Conservation (phyloP, 2,888 invertebrate species). For the Coenonympha glycerion region DNA sequence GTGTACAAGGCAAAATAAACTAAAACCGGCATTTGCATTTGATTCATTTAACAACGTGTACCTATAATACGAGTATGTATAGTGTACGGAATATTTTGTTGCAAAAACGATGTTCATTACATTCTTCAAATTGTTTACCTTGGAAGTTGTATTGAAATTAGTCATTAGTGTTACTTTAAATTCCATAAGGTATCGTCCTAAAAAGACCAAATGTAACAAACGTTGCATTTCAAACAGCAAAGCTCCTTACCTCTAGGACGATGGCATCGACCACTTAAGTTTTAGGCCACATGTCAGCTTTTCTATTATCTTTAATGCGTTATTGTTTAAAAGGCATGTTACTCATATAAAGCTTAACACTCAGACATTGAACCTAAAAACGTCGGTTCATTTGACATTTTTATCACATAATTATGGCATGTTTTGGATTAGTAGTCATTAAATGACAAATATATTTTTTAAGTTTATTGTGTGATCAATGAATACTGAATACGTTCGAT, state of each 20-base stretch:
- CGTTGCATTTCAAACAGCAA: conserved; percentile 31
- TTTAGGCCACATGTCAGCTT: conserved; percentile 52
- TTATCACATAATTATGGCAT: too few species aligned
- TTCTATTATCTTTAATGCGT: conserved; percentile 46
- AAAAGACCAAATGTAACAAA: conserved; percentile 30
- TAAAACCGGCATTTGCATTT: neutral
- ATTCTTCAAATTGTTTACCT: too few species aligned
- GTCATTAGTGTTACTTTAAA: conserved; percentile 29
- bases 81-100: neutral
- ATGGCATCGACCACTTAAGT: conserved; percentile 44
- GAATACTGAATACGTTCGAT: too few species aligned
- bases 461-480: too few species aligned
- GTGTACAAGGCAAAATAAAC: neutral
- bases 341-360: conserved; percentile 49
- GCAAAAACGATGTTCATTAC: neutral
- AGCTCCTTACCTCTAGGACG: conserved; percentile 29
- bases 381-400: conserved; percentile 50
- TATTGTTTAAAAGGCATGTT: conserved; percentile 58
- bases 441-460: too few species aligned
- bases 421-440: too few species aligned
- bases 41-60: neutral
- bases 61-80: neutral
- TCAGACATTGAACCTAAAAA: conserved; percentile 60
- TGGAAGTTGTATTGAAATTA: too few species aligned
- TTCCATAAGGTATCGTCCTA: conserved; percentile 32